Conservation (phyloP, 1,140 invertebrate species). For the Brachionus calyciflorus region DNA sequence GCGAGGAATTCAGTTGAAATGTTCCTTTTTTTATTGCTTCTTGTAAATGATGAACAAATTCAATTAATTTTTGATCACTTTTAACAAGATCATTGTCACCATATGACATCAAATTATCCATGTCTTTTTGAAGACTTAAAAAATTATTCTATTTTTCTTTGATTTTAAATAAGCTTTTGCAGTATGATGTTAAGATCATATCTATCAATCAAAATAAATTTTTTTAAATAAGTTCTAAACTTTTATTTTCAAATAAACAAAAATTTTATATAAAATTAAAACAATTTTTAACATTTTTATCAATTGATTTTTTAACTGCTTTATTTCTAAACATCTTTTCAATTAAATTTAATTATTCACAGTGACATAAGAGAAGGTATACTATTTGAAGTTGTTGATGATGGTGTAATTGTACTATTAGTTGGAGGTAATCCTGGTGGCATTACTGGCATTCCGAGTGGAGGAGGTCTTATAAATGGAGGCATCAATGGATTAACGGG, state of each 20-base stretch:
- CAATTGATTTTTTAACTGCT: no score
- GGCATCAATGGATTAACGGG: background rate
- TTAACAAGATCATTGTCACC: background rate
- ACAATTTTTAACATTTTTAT: no score
- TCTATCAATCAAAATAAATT: background rate
- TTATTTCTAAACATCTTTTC: no score
- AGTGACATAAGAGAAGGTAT: slow-evolving; percentile 24
- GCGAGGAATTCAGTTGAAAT: background rate
- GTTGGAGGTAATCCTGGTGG: background rate
- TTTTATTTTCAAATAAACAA: no score
- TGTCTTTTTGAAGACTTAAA: no score
- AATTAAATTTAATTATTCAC: no score
- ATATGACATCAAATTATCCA: background rate
- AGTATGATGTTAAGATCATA: slow-evolving; percentile 36
- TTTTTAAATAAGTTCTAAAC: no score
- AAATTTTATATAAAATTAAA: no score
- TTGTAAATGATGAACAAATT: slow-evolving; percentile 27
- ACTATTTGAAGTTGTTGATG: background rate
- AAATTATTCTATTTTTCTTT: no score
- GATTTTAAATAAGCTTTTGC: background rate
- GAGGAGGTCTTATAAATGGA: slow-evolving; percentile 3
- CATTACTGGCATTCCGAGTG: background rate
- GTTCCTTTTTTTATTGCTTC: background rate
- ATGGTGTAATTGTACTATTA: background rate
- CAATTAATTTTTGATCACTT: background rate